Evolutionary conservation across 2,113 vertebrate species (phyloP), one percentile per base, ranked within the genome.

Genomic region (Osmerus mordax): DNA sequence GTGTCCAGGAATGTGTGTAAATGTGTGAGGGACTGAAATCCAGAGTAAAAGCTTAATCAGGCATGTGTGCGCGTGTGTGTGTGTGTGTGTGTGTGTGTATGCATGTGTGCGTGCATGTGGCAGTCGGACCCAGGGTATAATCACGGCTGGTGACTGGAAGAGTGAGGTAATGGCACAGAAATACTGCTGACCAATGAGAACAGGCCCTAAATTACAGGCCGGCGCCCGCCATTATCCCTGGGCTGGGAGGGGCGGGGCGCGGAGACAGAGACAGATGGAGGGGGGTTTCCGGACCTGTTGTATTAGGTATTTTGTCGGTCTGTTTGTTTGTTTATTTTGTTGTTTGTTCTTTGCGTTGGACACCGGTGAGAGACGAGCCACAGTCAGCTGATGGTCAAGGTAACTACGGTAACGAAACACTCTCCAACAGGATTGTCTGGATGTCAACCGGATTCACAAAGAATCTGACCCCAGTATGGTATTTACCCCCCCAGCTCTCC

Each of bases 161-260:
- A 80, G 89, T 92, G 91, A 92, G 89, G 91, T 92, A 91, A 92
- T 90, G 83, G 88, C 86, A 86, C 88, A 90, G 91, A 91, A 91
- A 91, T 92, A 83, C 83, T 82, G 72, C 75, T 87, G 88, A 92
- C 91, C 91, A 89, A 91, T 91, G 86, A 86, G 78, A 86, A 76
- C 72, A 60, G 85, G 83, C 79, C 72, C 80, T 85, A 89, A 90
- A 92, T 92, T 91, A 92, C 85, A 91, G 88, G 88, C 89, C 83
- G 77, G 75, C 70, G 69, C 77, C 80, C 69, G 68, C 83, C 80
- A 90, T 92, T 91, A 91, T 81, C 75, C 81, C 77, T 78, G 71
- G 63, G 14, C 55, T 21, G 18, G 78, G 80, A 87, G 73, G 80
- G 29, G 29, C 3, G 29, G 29, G 29, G 29, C 29, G 29, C 4